phyloP scores from a whole-genome alignment of 2,888 invertebrate species.

The Drosophila parthenogenetica region DNA sequence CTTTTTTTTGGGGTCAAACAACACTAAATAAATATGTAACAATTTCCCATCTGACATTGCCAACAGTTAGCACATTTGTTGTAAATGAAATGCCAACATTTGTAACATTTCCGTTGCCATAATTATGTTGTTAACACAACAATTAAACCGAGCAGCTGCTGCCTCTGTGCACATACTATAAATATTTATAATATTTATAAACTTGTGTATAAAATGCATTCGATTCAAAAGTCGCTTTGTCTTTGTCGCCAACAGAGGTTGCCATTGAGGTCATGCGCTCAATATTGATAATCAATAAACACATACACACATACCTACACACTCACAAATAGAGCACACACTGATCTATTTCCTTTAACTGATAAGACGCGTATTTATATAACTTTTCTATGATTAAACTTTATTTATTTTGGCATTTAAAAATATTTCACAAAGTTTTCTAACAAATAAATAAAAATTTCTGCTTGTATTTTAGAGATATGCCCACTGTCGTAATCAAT shows the following conservation, averaged over 20 bases:
- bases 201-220: not conserved
- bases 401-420: not conserved
- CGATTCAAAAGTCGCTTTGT: slow-evolving; percentile 30
- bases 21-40: slow-evolving; percentile 7
- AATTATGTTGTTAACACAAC: slow-evolving; percentile 38
- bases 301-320: slow-evolving; percentile 3
- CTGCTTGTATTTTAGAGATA: not conserved
- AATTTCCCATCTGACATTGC: slow-evolving; percentile 17
- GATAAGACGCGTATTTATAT: slow-evolving; percentile 42
- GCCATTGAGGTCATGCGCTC: slow-evolving; percentile 66
- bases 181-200: not conserved
- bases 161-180: not conserved
- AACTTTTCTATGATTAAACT: not conserved
- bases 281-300: slow-evolving; percentile 57
- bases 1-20: slow-evolving; percentile 31
- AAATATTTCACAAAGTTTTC: no score
- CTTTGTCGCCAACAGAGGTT: slow-evolving; percentile 28
- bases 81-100: slow-evolving; percentile 17
- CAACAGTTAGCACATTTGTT: slow-evolving; percentile 21
- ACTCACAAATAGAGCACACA: slow-evolving; percentile 22
- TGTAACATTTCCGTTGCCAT: slow-evolving; percentile 5
- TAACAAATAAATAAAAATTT: not conserved
- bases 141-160: slow-evolving; percentile 29
- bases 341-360: slow-evolving; percentile 33
- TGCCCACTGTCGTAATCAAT: not conserved